These are phyloP conservation scores for Aegithalos caudatus DNA, from an alignment of 2,113 vertebrate species.

Conservation along the genomic window DNA sequence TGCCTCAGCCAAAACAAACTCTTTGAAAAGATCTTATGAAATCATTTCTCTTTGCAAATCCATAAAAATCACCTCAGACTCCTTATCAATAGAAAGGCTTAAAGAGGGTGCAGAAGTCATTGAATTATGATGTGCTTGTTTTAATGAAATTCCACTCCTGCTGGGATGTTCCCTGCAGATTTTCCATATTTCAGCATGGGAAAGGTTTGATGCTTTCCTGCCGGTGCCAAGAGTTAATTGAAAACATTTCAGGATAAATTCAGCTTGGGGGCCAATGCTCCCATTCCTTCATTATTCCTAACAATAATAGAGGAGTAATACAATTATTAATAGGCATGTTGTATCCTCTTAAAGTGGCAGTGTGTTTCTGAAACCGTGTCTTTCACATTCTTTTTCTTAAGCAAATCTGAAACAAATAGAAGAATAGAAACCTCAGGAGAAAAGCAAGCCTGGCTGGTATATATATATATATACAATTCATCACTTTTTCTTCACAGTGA, in stretches of 20 bases:
- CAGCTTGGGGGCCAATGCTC: constrained; percentile 73
- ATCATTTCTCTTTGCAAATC: constrained; percentile 81
- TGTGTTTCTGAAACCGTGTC: constrained; percentile 66
- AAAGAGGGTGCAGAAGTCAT: constrained; percentile 75
- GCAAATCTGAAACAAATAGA: constrained; percentile 66
- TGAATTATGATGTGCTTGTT: constrained; percentile 86
- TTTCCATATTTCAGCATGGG: constrained; percentile 89
- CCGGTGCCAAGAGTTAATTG: constrained; percentile 87
- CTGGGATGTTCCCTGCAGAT: constrained; percentile 84
- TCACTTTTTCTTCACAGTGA: not conserved
- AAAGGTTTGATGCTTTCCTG: constrained; percentile 87
- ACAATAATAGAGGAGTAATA: constrained; percentile 85
- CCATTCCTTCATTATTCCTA: constrained; percentile 83
- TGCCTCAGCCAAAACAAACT: constrained; percentile 64
- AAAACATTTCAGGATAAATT: constrained; percentile 89
- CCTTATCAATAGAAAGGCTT: constrained; percentile 81
- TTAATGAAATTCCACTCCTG: constrained; percentile 87
- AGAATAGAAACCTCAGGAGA: constrained; percentile 56
- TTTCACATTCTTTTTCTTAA: constrained; percentile 60
- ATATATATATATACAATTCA: constrained; percentile 39
- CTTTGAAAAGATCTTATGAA: constrained; percentile 75
- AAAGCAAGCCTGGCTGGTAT: constrained; percentile 58
- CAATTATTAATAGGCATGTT: constrained; percentile 80
- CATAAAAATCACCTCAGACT: constrained; percentile 73
- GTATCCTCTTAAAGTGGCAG: constrained; percentile 74